Base-by-base conservation (phyloP, 2,113 vertebrate species). In the Notothenia coriiceps region DNA sequence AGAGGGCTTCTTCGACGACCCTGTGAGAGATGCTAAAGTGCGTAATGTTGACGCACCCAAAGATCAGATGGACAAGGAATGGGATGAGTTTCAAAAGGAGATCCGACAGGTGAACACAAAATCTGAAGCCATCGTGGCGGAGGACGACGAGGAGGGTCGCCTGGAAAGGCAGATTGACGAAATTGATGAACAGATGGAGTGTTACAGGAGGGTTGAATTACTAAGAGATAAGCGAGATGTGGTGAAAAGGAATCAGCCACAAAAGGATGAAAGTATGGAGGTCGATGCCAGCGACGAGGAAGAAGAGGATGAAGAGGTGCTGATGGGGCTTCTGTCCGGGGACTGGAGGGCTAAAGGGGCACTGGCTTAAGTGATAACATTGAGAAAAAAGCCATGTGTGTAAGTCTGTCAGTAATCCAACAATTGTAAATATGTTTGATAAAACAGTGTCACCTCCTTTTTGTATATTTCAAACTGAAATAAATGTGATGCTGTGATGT, bases 21-120 rank as follows among this genome's bases (percentile, higher is more conserved):
- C 98, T 1, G 97, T 98, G 59, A 93, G 95, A 56, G 98, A 99
- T 62, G 98, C 98, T 61, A 97, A 95, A 83, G 98, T 99, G 20
- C 96, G 98, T 47, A 98, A 99, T 51, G 98, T 98, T 1, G 98
- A 99, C 64, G 96, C 97, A 18, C 98, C 98, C 0, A 98, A 98
- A 81, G 98, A 99, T 84, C 97, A 97, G 29, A 96, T 99, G 98
- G 97, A 99, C 93, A 98, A 98, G 88, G 98, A 99, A 87, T 99
- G 98, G 98, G 98, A 99, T 86, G 98, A 99, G 90, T 99, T 99
- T 91, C 98, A 99, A 67, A 99, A 99, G 88, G 98, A 96, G 90
- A 98, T 99, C 71, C 94, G 98, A 64, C 97, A 98, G 90, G 97
- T 99, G 77, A 98, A 96, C 94, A 99, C 94, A 1, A 97, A 98